A percentile compares a stretch with the other conserved stretches of the same genome.
Conservation (phyloP, 2,113 vertebrate genomes). For the Turdus rufiventris region DNA sequence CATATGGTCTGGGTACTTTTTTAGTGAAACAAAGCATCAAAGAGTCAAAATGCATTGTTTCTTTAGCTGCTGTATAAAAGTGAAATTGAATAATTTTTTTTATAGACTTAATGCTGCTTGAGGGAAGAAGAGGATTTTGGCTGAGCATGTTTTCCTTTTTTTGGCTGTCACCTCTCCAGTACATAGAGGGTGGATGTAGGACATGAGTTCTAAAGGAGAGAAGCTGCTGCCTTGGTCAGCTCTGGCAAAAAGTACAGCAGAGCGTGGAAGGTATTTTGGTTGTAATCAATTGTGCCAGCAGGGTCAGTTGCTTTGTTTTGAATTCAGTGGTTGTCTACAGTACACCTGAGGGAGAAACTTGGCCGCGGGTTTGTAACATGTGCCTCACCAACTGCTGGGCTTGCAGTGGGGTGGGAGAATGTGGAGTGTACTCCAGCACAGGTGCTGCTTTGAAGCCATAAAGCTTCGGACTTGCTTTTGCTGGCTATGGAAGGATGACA, state of each 20-base stretch:
- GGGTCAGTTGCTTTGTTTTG: background rate
- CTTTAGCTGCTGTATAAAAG: background rate
- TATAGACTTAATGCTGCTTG: background rate
- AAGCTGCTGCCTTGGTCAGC: background rate
- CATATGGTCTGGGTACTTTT: background rate
- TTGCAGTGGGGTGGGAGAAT: background rate
- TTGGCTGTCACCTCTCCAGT: background rate
- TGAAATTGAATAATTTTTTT: background rate
- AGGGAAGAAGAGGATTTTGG: background rate
- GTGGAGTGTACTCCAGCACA: background rate
- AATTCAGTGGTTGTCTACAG: background rate
- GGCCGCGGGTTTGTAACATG: background rate
- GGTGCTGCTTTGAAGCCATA: background rate
- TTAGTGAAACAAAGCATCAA: background rate
- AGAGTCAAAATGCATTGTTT: background rate
- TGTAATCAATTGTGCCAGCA: background rate
- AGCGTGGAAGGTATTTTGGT: background rate
- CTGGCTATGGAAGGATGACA: background rate
- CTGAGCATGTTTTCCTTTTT: background rate
- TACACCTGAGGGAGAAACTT: background rate
- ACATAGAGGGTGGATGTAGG: background rate
- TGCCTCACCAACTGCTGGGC: background rate
- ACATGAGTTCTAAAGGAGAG: background rate
- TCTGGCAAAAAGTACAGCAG: background rate
- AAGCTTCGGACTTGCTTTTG: background rate